Conservation (phyloP, 2,113 vertebrate species). For the Laticauda laticaudata region DNA sequence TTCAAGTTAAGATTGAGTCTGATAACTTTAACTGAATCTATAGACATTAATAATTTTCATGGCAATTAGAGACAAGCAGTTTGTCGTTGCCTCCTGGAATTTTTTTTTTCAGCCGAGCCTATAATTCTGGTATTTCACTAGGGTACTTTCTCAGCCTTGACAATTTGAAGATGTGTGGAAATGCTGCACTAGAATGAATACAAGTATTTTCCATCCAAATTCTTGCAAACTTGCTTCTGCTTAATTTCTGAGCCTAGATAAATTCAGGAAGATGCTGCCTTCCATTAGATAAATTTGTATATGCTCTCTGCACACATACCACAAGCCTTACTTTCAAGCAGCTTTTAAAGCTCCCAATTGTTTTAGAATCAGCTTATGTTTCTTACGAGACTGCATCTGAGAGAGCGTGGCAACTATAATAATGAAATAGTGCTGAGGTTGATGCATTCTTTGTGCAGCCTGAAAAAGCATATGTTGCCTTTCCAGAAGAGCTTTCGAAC, state of each 20-base stretch:
- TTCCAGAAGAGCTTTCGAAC: not conserved
- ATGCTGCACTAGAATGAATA: not conserved
- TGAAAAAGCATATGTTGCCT: not conserved
- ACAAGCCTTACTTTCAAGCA: not conserved
- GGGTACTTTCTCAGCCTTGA: not conserved
- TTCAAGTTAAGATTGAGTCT: not conserved
- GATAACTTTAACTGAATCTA: not conserved
- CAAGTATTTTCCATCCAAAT: not conserved
- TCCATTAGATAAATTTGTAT: not conserved
- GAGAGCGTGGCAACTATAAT: not conserved
- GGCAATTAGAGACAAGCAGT: not conserved
- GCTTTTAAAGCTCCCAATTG: not conserved
- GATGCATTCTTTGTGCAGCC: not conserved
- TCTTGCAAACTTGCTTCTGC: not conserved
- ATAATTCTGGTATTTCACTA: not conserved
- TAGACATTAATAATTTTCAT: not conserved
- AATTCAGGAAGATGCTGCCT: not conserved
- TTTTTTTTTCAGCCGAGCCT: not conserved
- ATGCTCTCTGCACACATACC: not conserved
- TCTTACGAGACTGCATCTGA: not conserved
- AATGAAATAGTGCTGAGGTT: not conserved
- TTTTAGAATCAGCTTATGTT: not conserved
- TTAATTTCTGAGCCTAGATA: not conserved
- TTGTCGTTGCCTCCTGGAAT: not conserved
- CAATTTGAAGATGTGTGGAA: not conserved